These are phyloP conservation scores for Rissa tridactyla DNA, from an alignment of 2,113 vertebrate genomes.

Conservation along the genomic window DNA sequence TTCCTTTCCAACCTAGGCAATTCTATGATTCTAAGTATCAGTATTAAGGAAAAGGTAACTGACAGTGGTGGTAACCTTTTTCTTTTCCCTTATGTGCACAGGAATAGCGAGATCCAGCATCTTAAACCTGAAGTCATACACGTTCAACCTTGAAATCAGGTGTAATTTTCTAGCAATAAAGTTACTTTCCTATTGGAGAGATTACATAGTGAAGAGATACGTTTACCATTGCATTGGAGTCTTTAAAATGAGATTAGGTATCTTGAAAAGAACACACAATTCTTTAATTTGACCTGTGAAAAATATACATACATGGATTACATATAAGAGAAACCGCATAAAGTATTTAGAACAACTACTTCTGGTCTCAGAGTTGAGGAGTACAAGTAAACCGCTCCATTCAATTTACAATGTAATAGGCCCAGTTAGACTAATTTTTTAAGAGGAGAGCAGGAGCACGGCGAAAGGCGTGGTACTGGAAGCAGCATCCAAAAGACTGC, in stretches of 20 bases:
- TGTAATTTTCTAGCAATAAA: background rate
- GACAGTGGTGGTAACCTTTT: background rate
- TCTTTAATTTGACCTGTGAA: background rate
- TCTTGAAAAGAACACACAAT: background rate
- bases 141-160: background rate
- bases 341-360: background rate
- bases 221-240: background rate
- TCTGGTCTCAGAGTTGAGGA: background rate
- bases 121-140: background rate
- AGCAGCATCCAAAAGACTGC: background rate
- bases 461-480: background rate
- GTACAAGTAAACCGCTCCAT: background rate
- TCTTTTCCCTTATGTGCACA: background rate
- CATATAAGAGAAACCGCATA: background rate
- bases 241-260: background rate
- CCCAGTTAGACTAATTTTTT: background rate
- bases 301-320: background rate
- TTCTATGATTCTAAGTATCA: too few species aligned
- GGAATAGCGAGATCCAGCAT: background rate
- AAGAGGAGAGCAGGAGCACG: background rate
- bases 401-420: background rate
- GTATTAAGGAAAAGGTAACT: background rate
- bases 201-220: background rate
- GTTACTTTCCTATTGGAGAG: background rate
- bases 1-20: too few species aligned